Percentiles rank a stretch among this genome's conserved stretches.
Conservation (phyloP, 2,797 vertebrate species). For the Acanthurus leucopareius region DNA sequence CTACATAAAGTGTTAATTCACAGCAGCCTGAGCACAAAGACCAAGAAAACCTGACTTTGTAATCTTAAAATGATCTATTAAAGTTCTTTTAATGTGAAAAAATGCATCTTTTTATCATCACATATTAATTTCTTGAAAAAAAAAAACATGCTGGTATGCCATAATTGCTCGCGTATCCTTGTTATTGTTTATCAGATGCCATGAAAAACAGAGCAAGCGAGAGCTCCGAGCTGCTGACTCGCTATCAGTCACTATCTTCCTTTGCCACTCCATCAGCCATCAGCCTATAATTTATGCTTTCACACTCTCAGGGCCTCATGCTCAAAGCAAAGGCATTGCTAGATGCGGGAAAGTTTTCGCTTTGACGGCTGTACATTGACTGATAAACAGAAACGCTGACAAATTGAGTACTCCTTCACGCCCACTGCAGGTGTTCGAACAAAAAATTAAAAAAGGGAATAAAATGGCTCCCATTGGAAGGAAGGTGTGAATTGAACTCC, state of each 20-base stretch:
- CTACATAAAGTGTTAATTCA: neutral
- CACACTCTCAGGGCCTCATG: constrained; percentile 52
- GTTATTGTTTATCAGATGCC: constrained; percentile 73
- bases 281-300: constrained; percentile 77
- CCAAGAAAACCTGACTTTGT: constrained; percentile 44
- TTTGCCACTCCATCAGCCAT: constrained; percentile 60
- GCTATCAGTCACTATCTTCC: constrained; percentile 63
- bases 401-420: constrained; percentile 59
- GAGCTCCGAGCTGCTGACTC: constrained; percentile 59
- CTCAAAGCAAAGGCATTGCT: constrained; percentile 39
- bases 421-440: constrained; percentile 75
- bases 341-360: constrained; percentile 56
- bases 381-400: constrained; percentile 67
- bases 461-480: constrained; percentile 34
- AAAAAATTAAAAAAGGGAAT: constrained; percentile 35
- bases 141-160: constrained; percentile 36
- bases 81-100: constrained; percentile 37
- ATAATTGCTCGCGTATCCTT: constrained; percentile 70
- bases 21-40: neutral
- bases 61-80: constrained; percentile 53
- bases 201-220: constrained; percentile 55
- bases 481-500: constrained; percentile 62
- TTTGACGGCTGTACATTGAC: constrained; percentile 68
- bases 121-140: constrained; percentile 53
- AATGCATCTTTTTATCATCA: constrained; percentile 58